Conservation (phyloP, 2,113 vertebrate species). For the Pelobates fuscus region DNA sequence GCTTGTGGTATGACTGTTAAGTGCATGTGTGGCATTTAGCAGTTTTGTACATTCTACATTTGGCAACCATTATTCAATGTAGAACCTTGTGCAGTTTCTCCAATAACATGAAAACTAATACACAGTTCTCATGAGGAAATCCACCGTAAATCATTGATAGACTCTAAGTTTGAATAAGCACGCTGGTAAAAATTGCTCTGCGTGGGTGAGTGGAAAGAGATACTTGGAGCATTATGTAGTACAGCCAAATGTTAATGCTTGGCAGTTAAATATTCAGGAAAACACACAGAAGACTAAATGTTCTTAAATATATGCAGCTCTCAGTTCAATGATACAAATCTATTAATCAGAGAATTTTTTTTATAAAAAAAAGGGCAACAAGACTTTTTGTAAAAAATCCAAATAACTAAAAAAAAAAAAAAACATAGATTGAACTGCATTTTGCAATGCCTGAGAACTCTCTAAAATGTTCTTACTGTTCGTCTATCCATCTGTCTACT, state of each 20-base stretch:
- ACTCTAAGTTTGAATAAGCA: slow-evolving; percentile 8
- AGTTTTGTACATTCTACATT: background rate
- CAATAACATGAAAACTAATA: background rate
- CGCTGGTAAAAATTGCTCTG: slow-evolving; percentile 5
- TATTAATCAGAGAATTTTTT: slow-evolving; percentile 8
- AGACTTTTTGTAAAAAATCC: too few species aligned
- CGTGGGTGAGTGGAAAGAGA: slow-evolving; percentile 29
- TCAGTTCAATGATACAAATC: slow-evolving; percentile 4
- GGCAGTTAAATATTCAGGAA: slow-evolving; percentile 14
- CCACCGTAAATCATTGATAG: background rate
- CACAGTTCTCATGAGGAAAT: slow-evolving; percentile 6
- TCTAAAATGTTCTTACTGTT: too few species aligned
- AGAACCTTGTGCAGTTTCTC: background rate
- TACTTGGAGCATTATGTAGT: slow-evolving; percentile 7
- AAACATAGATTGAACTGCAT: too few species aligned
- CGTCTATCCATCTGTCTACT: too few species aligned
- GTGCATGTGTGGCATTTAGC: background rate
- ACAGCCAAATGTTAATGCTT: slow-evolving; percentile 30
- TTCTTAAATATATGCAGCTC: slow-evolving; percentile 15
- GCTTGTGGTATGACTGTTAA: background rate
- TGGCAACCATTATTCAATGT: background rate
- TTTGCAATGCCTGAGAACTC: too few species aligned
- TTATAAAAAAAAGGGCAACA: too few species aligned
- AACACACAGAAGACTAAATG: slow-evolving; percentile 20
- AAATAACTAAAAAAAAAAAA: too few species aligned